These are phyloP conservation scores for Maconellicoccus hirsutus DNA, from an alignment of 1,140 invertebrate species.

Conservation along the genomic window DNA sequence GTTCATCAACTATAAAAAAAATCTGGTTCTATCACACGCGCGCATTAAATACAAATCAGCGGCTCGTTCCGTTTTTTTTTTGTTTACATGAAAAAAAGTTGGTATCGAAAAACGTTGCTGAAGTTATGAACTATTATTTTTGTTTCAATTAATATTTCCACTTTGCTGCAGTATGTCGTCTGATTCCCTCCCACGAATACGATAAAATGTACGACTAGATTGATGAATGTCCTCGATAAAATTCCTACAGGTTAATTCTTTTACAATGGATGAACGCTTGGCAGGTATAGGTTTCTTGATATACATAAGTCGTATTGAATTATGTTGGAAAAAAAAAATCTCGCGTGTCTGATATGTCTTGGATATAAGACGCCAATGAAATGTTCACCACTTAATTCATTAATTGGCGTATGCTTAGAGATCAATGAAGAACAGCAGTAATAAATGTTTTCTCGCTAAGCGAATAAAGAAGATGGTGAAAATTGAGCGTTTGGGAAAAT, in stretches of 20 bases:
- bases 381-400: no score
- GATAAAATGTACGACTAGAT: not conserved
- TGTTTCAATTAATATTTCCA: not conserved
- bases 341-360: no score
- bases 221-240: conserved; percentile 3
- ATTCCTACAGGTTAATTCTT: not conserved
- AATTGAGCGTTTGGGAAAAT: no score
- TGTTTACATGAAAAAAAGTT: not conserved
- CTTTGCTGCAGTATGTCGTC: not conserved
- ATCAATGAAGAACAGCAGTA: no score
- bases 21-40: conserved; percentile 14
- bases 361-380: no score
- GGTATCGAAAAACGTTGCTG: not conserved
- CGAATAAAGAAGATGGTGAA: no score
- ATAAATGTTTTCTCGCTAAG: no score
- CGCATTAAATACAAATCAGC: conserved; percentile 16
- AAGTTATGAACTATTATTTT: conserved; percentile 10
- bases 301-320: no score
- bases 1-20: conserved; percentile 5
- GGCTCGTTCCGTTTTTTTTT: conserved; percentile 4
- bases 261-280: not conserved
- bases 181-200: not conserved
- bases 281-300: not conserved
- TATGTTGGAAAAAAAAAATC: no score
- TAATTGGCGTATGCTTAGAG: no score